Percentiles rank a stretch among this genome's conserved stretches.
Evolutionary conservation across 2,797 vertebrate species (phyloP).

Genomic region (Allobates femoralis): DNA sequence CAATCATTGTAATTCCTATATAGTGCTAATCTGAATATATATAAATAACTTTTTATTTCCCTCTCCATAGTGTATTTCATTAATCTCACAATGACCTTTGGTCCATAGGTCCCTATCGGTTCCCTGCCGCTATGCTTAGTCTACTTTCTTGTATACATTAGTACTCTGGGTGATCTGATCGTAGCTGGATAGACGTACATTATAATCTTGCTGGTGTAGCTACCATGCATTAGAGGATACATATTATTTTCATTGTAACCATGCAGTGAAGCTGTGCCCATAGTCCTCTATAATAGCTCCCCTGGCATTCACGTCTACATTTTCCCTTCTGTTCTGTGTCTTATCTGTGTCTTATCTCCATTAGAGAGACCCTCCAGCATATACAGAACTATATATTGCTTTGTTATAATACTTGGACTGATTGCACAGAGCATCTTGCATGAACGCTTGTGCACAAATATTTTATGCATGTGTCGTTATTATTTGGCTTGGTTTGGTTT

Average conservation of each 20-base stretch:
- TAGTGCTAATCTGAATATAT: not conserved
- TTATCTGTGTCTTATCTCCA: not conserved
- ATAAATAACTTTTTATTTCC: not conserved
- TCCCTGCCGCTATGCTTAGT: not conserved
- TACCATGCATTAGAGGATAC: not conserved
- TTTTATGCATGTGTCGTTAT: constrained; percentile 19
- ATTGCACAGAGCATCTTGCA: not conserved
- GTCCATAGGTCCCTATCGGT: not conserved
- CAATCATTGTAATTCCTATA: not conserved
- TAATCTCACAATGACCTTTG: not conserved
- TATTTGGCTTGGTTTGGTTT: not conserved
- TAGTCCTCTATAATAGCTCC: not conserved
- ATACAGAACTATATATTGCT: not conserved
- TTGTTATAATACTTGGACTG: not conserved
- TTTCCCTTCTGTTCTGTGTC: not conserved
- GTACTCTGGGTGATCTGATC: not conserved
- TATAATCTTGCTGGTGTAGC: not conserved
- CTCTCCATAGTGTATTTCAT: not conserved
- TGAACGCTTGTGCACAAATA: not conserved
- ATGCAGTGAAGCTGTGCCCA: not conserved
- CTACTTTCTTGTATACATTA: not conserved
- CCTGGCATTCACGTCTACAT: not conserved
- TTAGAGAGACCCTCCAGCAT: not conserved
- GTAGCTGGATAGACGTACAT: not conserved
- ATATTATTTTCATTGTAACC: not conserved